Conservation (phyloP, 2,113 vertebrate genomes). For the Brevimyrus niger region DNA sequence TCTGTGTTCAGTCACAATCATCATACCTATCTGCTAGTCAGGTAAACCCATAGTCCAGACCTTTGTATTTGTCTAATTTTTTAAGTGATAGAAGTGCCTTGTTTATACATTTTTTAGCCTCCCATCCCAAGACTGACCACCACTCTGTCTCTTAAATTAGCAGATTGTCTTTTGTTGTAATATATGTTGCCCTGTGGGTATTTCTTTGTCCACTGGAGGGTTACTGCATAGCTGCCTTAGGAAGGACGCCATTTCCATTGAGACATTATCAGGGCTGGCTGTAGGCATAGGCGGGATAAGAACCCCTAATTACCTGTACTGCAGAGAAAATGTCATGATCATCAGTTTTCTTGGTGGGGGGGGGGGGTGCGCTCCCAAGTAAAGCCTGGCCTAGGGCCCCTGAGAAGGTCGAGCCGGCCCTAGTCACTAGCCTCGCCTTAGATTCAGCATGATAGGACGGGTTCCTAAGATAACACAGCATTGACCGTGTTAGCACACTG, state of each 20-base stretch:
- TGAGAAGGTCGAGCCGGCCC: not conserved
- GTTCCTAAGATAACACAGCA: not conserved
- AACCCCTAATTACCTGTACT: not conserved
- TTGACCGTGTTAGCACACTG: not conserved
- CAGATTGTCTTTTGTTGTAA: not conserved
- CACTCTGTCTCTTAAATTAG: not conserved
- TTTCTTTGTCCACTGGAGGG: slow-evolving; percentile 37
- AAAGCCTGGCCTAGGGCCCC: not conserved
- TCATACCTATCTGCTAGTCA: slow-evolving; percentile 44
- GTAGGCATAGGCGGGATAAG: not conserved
- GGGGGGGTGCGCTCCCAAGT: not conserved
- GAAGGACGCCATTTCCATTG: slow-evolving; percentile 20
- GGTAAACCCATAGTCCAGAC: slow-evolving; percentile 34
- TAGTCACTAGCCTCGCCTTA: slow-evolving; percentile 31
- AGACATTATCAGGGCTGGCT: slow-evolving; percentile 31
- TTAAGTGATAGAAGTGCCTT: slow-evolving; percentile 21
- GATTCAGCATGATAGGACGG: not conserved
- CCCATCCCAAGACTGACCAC: not conserved
- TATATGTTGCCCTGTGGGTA: not conserved
- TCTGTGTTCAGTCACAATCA: slow-evolving; percentile 7
- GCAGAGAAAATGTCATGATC: not conserved
- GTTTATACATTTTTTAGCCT: slow-evolving; percentile 11
- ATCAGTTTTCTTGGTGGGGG: not conserved
- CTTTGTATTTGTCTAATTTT: slow-evolving; percentile 16
- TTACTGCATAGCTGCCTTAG: slow-evolving; percentile 40